Percentiles rank a stretch among this genome's conserved stretches.
Evolutionary conservation across 2,113 vertebrate species (phyloP).

Genomic region (Crotalus helleri): DNA sequence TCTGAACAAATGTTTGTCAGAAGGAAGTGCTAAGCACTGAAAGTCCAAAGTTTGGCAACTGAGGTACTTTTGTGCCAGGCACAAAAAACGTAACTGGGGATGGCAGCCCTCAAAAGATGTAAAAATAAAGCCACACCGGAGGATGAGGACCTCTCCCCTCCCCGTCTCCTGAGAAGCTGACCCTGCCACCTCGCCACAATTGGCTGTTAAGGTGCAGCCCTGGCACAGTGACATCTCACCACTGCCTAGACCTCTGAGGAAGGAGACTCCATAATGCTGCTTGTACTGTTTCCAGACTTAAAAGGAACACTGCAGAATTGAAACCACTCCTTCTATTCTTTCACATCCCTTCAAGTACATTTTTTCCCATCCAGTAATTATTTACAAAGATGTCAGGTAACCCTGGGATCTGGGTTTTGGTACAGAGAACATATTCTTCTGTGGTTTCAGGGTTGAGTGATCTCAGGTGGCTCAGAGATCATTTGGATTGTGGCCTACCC

Average conservation of each 20-base stretch:
- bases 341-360: conserved; percentile 52
- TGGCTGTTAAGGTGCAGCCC: neutral
- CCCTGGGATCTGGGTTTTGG: conserved; percentile 50
- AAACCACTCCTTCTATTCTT: conserved; percentile 39
- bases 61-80: neutral
- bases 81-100: neutral
- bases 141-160: neutral
- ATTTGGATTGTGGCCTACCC: conserved; percentile 36
- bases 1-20: neutral
- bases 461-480: conserved; percentile 48
- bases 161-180: neutral
- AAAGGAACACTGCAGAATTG: conserved; percentile 25
- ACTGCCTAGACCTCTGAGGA: neutral
- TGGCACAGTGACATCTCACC: neutral
- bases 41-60: neutral
- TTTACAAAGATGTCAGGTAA: conserved; percentile 61
- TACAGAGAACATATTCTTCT: conserved; percentile 54
- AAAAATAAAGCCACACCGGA: neutral
- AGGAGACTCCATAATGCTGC: neutral
- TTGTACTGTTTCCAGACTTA: conserved; percentile 29
- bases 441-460: conserved; percentile 45
- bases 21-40: neutral
- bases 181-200: neutral
- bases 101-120: neutral
- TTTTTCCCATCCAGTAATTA: conserved; percentile 58